A percentile compares a stretch with the other conserved stretches of the same genome.
Evolutionary conservation across 2,113 vertebrate genomes (phyloP).

Genomic region (Sciurus niger): DNA sequence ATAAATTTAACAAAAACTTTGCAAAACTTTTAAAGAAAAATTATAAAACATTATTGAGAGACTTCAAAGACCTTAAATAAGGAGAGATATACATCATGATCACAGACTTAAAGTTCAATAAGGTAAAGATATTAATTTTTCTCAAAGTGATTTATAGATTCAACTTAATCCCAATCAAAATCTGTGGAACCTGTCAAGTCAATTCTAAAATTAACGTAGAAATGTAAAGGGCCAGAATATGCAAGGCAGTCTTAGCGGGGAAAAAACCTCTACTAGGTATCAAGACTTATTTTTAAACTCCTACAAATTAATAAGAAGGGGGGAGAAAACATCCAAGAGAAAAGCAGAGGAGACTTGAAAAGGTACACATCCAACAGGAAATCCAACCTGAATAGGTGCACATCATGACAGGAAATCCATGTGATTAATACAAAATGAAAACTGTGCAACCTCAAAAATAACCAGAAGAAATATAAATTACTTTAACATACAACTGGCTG

Average conservation of each 20-base stretch:
- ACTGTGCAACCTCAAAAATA: neutral
- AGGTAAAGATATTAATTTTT: conserved; percentile 42
- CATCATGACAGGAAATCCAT: neutral
- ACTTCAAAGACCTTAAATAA: conserved; percentile 29
- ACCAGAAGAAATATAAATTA: neutral
- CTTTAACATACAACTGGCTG: neutral
- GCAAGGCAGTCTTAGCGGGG: neutral
- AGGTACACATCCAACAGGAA: too few relatives aligned
- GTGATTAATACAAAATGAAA: neutral
- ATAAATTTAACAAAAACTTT: conserved; percentile 36
- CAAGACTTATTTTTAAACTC: neutral
- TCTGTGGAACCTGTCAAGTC: neutral
- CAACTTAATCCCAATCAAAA: conserved; percentile 5
- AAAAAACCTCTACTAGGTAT: neutral
- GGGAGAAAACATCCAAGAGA: neutral
- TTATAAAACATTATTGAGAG: neutral
- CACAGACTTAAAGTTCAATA: neutral
- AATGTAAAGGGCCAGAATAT: neutral
- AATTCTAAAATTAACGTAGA: neutral
- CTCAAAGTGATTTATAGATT: conserved; percentile 20
- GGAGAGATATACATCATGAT: neutral
- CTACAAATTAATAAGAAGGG: neutral
- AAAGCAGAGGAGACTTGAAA: neutral
- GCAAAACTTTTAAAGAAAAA: neutral
- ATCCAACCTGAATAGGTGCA: neutral